Conservation (phyloP, 2,797 vertebrate species). For the Morelia viridis region DNA sequence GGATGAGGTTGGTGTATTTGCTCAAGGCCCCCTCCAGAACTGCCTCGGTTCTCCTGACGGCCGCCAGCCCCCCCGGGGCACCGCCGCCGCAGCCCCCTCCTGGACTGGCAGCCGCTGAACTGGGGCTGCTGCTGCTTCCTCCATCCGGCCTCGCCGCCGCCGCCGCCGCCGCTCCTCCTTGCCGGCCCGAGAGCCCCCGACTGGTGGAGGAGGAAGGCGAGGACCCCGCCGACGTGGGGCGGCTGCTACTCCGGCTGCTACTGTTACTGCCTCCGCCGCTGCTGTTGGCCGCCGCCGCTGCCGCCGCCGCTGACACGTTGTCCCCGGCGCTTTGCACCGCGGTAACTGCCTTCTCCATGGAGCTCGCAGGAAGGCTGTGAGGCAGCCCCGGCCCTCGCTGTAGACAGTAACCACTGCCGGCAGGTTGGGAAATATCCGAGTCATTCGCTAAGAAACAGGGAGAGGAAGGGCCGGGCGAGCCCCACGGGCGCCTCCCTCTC, state of each 20-base stretch:
- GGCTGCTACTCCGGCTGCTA: conserved; percentile 77
- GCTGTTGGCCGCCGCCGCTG: not conserved
- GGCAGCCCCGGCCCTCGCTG: conserved; percentile 38
- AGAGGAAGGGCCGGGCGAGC: conserved; percentile 55
- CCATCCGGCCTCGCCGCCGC: conserved; percentile 52
- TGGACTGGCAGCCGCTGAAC: conserved; percentile 69
- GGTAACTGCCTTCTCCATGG: conserved; percentile 70
- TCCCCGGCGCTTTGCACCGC: conserved; percentile 20
- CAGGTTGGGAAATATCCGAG: conserved; percentile 66
- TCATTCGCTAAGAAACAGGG: conserved; percentile 60
- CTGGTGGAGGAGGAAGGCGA: conserved; percentile 68
- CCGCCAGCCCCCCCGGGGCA: conserved; percentile 58
- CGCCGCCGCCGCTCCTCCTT: not conserved
- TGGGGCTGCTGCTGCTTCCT: conserved; percentile 66
- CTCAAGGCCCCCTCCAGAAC: conserved; percentile 91
- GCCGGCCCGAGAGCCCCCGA: conserved; percentile 53
- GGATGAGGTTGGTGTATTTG: conserved; percentile 98
- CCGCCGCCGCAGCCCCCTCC: conserved; percentile 62
- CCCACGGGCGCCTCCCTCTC: not conserved
- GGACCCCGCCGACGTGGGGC: conserved; percentile 75
- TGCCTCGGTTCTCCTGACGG: conserved; percentile 67
- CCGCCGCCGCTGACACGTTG: not conserved
- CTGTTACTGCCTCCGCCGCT: conserved; percentile 66
- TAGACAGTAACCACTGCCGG: conserved; percentile 6
- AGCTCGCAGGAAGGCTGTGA: conserved; percentile 39